A percentile compares a stretch with the other conserved stretches of the same genome.
Evolutionary conservation across 1,140 invertebrate genomes (phyloP).

Genomic region (Halictus rubicundus): DNA sequence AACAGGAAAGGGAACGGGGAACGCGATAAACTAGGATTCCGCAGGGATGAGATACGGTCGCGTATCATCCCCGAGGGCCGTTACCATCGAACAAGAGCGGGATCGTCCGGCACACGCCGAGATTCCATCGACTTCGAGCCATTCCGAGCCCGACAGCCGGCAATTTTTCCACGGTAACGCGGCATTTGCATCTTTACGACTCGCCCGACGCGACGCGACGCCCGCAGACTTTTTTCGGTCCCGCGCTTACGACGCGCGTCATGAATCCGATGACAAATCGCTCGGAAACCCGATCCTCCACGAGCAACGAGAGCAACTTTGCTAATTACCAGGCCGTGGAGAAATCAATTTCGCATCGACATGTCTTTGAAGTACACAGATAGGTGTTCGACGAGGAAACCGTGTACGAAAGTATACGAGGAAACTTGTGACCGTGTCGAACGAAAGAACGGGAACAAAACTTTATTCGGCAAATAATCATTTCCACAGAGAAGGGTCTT

Average conservation of each 20-base stretch:
- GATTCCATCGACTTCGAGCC: constrained; percentile 44
- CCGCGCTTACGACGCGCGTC: not conserved
- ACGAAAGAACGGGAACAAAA: too few species aligned
- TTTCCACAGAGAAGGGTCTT: too few species aligned
- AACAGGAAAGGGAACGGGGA: not conserved
- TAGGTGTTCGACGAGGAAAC: too few species aligned
- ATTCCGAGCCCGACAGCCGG: constrained; percentile 45
- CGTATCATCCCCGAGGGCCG: constrained; percentile 21
- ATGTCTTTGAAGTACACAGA: too few species aligned
- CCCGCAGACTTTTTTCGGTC: not conserved
- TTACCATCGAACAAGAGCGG: constrained; percentile 4
- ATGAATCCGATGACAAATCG: constrained; percentile 32
- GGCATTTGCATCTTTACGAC: constrained; percentile 68
- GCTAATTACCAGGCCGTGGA: too few species aligned
- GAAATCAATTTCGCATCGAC: too few species aligned
- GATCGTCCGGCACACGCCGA: constrained; percentile 6
- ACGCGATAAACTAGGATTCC: constrained; percentile 25
- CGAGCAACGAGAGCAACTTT: too few species aligned
- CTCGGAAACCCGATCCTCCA: not conserved
- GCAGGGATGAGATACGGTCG: constrained; percentile 26
- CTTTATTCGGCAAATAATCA: too few species aligned
- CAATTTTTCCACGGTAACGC: constrained; percentile 57
- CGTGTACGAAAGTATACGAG: too few species aligned
- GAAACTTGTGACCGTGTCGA: too few species aligned
- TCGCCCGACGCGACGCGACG: constrained; percentile 18